Conservation (phyloP, 2,888 invertebrate species). For the Eilema griseolum region DNA sequence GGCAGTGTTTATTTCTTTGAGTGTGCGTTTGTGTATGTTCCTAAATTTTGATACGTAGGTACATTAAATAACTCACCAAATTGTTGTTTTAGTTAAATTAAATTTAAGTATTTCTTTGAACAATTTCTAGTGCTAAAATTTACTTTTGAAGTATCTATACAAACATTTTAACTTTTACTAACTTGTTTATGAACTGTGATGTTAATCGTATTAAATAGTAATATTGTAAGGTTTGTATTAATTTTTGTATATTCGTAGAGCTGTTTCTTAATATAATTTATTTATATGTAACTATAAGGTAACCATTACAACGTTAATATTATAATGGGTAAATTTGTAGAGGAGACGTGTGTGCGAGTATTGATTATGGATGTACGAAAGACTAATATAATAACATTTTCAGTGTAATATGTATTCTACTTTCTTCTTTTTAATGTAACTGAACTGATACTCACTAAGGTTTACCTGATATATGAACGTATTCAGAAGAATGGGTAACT, state of each 20-base stretch:
- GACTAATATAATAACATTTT: conserved; percentile 23
- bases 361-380: conserved; percentile 17
- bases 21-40: conserved; percentile 76
- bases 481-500: conserved; percentile 54
- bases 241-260: conserved; percentile 86
- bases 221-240: conserved; percentile 80
- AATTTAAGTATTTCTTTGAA: conserved; percentile 70
- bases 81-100: conserved; percentile 70
- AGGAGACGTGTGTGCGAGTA: conserved; percentile 20
- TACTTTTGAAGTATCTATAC: conserved; percentile 76
- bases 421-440: conserved; percentile 23
- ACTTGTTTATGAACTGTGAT: conserved; percentile 87
- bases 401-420: conserved; percentile 12
- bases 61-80: conserved; percentile 81
- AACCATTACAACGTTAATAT: conserved; percentile 65
- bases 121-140: conserved; percentile 67
- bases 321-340: conserved; percentile 62
- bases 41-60: conserved; percentile 74
- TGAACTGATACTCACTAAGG: conserved; percentile 47
- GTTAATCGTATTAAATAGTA: conserved; percentile 87
- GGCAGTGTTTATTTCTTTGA: conserved; percentile 59
- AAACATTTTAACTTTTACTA: conserved; percentile 77
- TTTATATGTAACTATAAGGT: conserved; percentile 78
- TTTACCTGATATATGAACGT: conserved; percentile 59
- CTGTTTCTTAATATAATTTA: conserved; percentile 85